Evolutionary conservation across 2,113 vertebrate genomes (phyloP), one percentile per base, ranked within the genome.

Genomic region (Colinus virginianus): DNA sequence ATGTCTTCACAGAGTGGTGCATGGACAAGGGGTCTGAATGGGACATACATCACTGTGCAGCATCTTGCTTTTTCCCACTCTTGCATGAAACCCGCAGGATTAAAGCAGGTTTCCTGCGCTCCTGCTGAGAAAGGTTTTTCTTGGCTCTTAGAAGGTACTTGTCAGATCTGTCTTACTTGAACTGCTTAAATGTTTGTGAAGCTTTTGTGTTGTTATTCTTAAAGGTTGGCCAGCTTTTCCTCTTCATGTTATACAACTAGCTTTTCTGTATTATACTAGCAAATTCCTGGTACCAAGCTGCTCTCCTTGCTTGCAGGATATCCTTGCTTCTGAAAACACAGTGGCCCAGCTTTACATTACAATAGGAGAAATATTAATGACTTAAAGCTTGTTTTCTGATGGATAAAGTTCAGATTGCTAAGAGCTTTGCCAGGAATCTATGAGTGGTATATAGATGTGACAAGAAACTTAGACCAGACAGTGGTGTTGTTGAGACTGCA

Each of bases 1-100:
- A 23, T 12, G 8, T 5, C 8, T 0, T 1, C 23, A 45, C 6
- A 19, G 22, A 46, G 43, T 19, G 13, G 6, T 53, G 23, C 23
- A 17, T 12, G 32, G 53, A 63, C 13, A 28, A 74, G 45, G 72
- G 72, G 36, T 19, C 40, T 30, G 36, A 66, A 42, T 17, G 34
- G 23, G 7, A 2, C 23, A 61, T 7, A 8, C 5, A 17, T 48
- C 21, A n/a, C 32, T 32, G 64, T 9, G 25, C 17, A 70, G 40
- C 28, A 1, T 5, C 62, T 43, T 63, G 14, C 7, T 3, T 66
- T 78, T 72, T 61, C 40, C 56, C 23, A 25, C 2, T 1, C 11
- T 23, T 77, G 11, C 61, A 64, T 22, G 16, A 19, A 78, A 1
- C 19, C 20, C 16, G 64, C 30, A 23, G 10, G 38, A 9, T 22